Evolutionary conservation across 2,113 vertebrate species (phyloP), one percentile per base, ranked within the genome.

Genomic region (Ciconia maguari): DNA sequence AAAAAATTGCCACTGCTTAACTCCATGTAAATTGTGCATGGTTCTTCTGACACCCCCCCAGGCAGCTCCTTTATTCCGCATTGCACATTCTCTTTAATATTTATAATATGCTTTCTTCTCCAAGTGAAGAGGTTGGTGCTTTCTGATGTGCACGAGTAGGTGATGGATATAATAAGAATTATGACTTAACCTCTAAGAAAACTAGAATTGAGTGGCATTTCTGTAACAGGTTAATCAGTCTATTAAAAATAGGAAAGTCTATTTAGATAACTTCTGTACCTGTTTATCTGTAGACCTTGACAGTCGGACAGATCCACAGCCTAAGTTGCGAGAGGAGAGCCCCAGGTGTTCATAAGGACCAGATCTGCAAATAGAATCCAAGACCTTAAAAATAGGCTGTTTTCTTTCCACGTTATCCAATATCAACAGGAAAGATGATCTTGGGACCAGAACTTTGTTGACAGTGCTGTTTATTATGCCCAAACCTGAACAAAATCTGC

Each of bases 391-490:
- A 86, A 22, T 11, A 55, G 38, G 2, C 5, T 36, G 7, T n/a
- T 92, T 96, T 79, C 49, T 77, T 25, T 89, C 38, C 36, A 11
- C 1, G 8, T 86, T 83, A 78, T n/a, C 27, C 51, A 78, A 2
- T 64, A 82, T 24, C 25, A 76, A 54, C 41, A 41, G 11, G 6
- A 86, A 86, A 78, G 41, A 68, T 76, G 49, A 85, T 66, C 29
- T 64, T 30, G 26, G 54, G 54, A 88, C 17, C n/a, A 83, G 68
- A 90, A 89, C 26, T 91, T 93, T 78, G 80, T 92, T 95, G 82
- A 66, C 89, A 96, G 79, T 77, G 68, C 52, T 94, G 75, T 71
- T 94, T 85, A 80, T 85, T 89, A 70, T 55, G 62, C 54, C 46
- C 34, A 55, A 30, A 44, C 10, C 25, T 32, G 30, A 72, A 55